Base-by-base conservation (phyloP, 2,888 invertebrate genomes). In the Ommatoiulus sabulosus region DNA sequence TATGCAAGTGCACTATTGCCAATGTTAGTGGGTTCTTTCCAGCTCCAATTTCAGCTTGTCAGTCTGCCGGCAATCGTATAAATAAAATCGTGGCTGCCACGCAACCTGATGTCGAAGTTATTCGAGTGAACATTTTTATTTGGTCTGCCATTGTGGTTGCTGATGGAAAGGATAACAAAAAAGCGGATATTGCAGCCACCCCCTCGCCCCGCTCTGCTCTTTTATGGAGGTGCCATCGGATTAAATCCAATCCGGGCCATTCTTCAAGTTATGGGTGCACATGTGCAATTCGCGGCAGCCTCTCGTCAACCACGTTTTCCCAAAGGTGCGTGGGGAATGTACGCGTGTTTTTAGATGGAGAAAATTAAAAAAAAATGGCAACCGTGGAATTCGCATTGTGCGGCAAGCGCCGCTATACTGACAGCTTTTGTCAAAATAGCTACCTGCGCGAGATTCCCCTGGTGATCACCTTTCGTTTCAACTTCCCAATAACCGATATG, bases 111-210 rank as follows among this genome's bases (percentile, higher is more conserved):
- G 85, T 85, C 85, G 57, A 87, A 87, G 87, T 87, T 87, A 87
- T 87, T 87, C 48, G 87, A 87, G 87, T 87, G 87, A 57, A 87
- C 44, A 87, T 87, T 87, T 87, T 87, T 57, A 87, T 87, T 87
- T 57, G 87, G 87, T 52, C 52, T 85, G 85, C 85, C 44, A 85
- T 85, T 85, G 85, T 85, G 85, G 85, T 85, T 85, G 85, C 46
- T 85, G 85, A 85, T 85, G 85, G 46, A 85, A 85, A 85, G 85
- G 85, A 85, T 85, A 85, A 85, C 85, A 85, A 46, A 85, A 85
- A 72, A 72, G 46, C 85, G 85, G 85, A 85, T 85, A 85, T 85
- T 85, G 85, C 85, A 85, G 85, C 46, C 85, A 85, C 85, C 44
- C 44, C 85, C 85, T 85, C 46, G 85, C 85, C 85, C 85, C n/a